Percentiles rank a stretch among this genome's conserved stretches.
These are phyloP conservation scores for Xiphorhynchus erythropygius DNA, from an alignment of 2,797 vertebrate species.

Conservation along the genomic window DNA sequence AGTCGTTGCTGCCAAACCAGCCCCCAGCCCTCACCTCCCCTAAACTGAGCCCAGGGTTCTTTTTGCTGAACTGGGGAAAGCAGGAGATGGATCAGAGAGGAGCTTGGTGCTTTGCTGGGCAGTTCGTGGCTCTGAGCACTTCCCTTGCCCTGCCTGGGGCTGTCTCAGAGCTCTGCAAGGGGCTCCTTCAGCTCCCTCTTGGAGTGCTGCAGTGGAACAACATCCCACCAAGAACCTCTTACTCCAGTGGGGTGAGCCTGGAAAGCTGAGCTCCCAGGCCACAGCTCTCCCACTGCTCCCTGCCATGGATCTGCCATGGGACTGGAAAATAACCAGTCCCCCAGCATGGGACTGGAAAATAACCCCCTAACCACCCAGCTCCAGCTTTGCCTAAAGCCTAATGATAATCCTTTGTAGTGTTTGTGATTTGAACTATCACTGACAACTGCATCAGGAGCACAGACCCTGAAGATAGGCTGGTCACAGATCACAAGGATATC, in stretches of 20 bases:
- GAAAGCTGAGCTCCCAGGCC: not conserved
- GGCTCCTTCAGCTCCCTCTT: not conserved
- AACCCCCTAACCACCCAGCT: not conserved
- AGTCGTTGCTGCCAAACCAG: not conserved
- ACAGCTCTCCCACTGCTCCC: not conserved
- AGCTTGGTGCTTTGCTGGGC: accelerated
- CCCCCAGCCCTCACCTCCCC: not conserved
- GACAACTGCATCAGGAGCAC: not conserved
- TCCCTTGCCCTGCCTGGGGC: not conserved
- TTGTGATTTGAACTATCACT: conserved; percentile 17
- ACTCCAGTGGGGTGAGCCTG: accelerated
- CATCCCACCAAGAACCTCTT: not conserved
- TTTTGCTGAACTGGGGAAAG: not conserved
- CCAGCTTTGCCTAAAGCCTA: not conserved
- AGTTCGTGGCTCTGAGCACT: not conserved
- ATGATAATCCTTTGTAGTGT: conserved; percentile 4
- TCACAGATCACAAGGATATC: conserved; percentile 63
- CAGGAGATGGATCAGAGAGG: not conserved
- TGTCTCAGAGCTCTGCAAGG: not conserved
- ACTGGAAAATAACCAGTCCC: not conserved
- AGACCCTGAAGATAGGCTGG: conserved; percentile 28
- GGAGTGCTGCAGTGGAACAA: not conserved
- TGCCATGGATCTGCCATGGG: not conserved
- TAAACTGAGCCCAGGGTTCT: not conserved
- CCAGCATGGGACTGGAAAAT: not conserved